Base-by-base conservation (phyloP, 2,113 vertebrate species). In the Diphyllodes magnificus region DNA sequence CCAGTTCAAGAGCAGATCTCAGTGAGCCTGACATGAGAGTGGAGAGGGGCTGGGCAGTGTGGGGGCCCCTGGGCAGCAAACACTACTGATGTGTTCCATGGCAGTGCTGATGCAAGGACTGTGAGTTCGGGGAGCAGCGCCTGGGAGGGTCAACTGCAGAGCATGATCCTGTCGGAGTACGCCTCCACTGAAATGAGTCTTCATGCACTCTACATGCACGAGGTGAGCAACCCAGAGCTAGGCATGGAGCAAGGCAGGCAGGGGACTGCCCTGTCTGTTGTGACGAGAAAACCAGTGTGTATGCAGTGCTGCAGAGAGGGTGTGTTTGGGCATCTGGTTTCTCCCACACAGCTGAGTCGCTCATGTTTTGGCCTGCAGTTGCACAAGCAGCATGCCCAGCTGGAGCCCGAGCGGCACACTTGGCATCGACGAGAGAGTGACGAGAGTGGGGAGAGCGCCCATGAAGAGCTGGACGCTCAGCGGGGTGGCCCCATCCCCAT, bases 151-250 rank as follows among this genome's bases (percentile, higher is more conserved):
- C 99, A 99, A 61, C 97, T 99, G 42, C 99, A 99, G 96, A 99
- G 99, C 97, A 96, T 99, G 97, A 98, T 99, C 91, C 97, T 99
- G 61, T 99, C 99, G 1, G 99, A 99, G 92, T 99, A 99, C 0
- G 99, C 99, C 23, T 99, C 99, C 68, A 99, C 99, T 1, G 99
- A 99, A 97, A 99, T 99, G 99, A 99, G 99, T 97, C 98, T 99
- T 78, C 99, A 99, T 3, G 99, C 99, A 13, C 98, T 99, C 94
- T 99, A 99, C 94, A 99, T 99, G 98, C 99, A 99, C 6, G 99
- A 99, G 98, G 99, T 99, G 90, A 98, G 98, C 50, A 69, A 35
- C 25, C 54, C 12, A 73, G 42, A 66, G 78, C 73, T 27, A 49
- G 45, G 11, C 5, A 1, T 0, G 18, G n/a, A 44, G 42, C 57